Base-by-base conservation (phyloP, 2,888 invertebrate species). In the Tromatobia lineatoria region DNA sequence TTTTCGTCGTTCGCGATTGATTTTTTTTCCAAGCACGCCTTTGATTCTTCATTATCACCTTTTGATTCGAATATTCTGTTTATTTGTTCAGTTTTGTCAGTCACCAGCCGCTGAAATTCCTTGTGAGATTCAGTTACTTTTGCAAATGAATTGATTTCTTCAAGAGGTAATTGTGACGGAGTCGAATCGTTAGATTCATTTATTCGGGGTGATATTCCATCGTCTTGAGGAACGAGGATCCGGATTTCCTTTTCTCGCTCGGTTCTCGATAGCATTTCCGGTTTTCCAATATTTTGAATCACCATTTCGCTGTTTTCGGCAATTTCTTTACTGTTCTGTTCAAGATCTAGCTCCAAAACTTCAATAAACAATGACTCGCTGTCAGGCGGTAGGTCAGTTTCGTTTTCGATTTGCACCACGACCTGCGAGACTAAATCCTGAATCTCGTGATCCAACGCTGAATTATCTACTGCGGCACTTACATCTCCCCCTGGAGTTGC, bases 1-100 rank as follows among this genome's bases (percentile, higher is more conserved):
- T 25, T 69, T 54, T 54, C 45, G 3, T 79, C 69, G 42, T 70
- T 80, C 66, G 13, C 75, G 50, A 29, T 79, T 75, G 25, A 76
- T 29, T 20, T 15, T 13, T 20, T 29, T 64, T 20, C 4, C 8
- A 23, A 1, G 2, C 1, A 57, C 25, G 10, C 13, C 0, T 13
- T 34, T 4, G 3, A 2, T 61, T 61, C 34, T 2, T 18, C 18
- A 15, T 61, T 8, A 18, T 57, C 20, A 18, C 54, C 18, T 23
- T 7, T 70, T 34, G 13, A 34, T n/a, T 54, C 38, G 8, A 15
- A 13, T 38, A 2, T 38, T 1, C 2, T 50, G 10, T 13, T 6
- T 18, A 38, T 52, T 25, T 4, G 4, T 52, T 13, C n/a, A 2
- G 10, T n/a, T 34, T 70, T 34, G 20, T 13, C 3, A n/a, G 11